Evolutionary conservation across 2,797 vertebrate species (phyloP).

Genomic region (Acipenser ruthenus): DNA sequence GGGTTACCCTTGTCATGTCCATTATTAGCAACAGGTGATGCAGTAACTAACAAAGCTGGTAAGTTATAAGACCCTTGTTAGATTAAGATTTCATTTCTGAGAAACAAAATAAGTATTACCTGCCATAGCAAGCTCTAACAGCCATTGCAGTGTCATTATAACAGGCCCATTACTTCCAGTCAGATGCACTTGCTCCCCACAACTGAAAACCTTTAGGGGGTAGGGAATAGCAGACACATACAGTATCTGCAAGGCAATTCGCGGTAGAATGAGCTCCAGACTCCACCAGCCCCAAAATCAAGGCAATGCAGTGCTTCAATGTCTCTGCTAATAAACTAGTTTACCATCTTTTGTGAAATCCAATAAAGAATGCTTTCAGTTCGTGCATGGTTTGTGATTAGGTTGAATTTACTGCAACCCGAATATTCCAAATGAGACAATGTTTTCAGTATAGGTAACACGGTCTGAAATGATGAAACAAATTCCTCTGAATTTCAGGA

Average conservation of each 20-base stretch:
- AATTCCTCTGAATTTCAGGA: too few species aligned
- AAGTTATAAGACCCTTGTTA: slow-evolving; percentile 19
- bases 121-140: slow-evolving; percentile 6
- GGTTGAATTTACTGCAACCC: neutral
- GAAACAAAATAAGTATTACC: slow-evolving; percentile 6
- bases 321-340: slow-evolving; percentile 22
- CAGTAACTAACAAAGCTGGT: too few species aligned
- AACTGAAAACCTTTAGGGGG: slow-evolving; percentile 16
- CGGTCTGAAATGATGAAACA: too few species aligned
- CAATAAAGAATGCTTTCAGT: slow-evolving; percentile 20
- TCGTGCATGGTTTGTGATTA: slow-evolving; percentile 8
- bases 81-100: slow-evolving; percentile 21
- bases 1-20: too few species aligned
- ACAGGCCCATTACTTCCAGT: slow-evolving; percentile 30
- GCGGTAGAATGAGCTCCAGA: slow-evolving; percentile 30
- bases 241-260: slow-evolving; percentile 30
- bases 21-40: too few species aligned
- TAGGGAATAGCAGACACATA: slow-evolving; percentile 14
- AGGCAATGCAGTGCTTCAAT: slow-evolving; percentile 22
- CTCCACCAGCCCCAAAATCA: slow-evolving; percentile 23
- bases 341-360: slow-evolving; percentile 19
- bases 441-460: neutral
- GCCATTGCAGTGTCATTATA: slow-evolving; percentile 20
- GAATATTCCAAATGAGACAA: neutral
- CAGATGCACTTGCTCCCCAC: slow-evolving; percentile 21